Percentiles rank a stretch among this genome's conserved stretches.
Evolutionary conservation across 2,113 vertebrate genomes (phyloP).

Genomic region (Mesocricetus auratus): DNA sequence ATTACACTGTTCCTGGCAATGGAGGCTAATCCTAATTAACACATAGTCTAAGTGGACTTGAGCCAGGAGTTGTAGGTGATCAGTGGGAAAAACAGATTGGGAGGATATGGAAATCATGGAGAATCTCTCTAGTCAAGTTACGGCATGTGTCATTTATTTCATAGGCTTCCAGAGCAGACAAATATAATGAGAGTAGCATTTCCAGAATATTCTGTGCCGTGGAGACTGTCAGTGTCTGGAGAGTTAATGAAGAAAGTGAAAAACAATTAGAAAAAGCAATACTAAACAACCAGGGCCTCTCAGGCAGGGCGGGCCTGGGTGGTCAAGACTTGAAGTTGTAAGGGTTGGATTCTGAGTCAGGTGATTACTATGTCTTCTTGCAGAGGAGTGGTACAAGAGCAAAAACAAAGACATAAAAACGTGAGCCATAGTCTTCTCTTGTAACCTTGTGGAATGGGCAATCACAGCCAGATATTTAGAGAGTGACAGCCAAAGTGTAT

Average conservation of each 20-base stretch:
- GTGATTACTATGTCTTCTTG: background rate
- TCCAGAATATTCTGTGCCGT: conserved; percentile 27
- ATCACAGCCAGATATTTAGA: accelerated
- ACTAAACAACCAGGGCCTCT: background rate
- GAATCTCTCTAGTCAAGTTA: conserved; percentile 59
- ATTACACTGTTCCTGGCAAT: conserved; percentile 65
- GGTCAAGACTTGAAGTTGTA: background rate
- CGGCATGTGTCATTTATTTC: conserved; percentile 48
- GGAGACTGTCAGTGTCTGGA: background rate
- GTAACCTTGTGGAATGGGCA: background rate
- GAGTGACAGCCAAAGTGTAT: background rate
- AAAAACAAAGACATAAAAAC: background rate
- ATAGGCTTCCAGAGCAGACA: conserved; percentile 51
- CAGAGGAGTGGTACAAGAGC: background rate
- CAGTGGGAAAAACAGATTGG: conserved; percentile 41
- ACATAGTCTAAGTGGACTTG: conserved; percentile 37
- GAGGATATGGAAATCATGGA: conserved; percentile 36
- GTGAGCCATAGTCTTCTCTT: background rate
- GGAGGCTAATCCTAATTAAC: conserved; percentile 73
- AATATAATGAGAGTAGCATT: conserved; percentile 15
- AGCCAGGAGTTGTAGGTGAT: conserved; percentile 63
- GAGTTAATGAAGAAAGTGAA: background rate
- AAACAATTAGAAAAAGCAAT: background rate
- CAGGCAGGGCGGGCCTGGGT: background rate
- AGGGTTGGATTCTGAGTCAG: background rate